Conservation (phyloP, 2,113 vertebrate genomes). For the Rhodinocichla rosea region DNA sequence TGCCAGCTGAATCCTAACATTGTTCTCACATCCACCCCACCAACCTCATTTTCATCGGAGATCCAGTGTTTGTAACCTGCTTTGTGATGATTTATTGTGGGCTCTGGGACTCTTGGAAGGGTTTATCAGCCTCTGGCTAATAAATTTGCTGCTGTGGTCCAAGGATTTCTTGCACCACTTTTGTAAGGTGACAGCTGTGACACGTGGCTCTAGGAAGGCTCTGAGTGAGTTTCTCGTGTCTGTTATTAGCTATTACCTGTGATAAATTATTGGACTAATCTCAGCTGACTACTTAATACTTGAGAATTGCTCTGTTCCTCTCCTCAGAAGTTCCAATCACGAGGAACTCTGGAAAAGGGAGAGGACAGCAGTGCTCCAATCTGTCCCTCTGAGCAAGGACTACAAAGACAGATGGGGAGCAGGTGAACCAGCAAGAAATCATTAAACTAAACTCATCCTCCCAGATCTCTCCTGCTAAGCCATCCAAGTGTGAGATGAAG, state of each 20-base stretch:
- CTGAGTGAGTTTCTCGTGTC: neutral
- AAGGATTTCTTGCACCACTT: neutral
- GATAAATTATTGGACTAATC: conserved; percentile 40
- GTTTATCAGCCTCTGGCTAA: conserved; percentile 34
- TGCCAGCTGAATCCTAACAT: neutral
- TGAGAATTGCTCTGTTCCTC: neutral
- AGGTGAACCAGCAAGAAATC: conserved; percentile 59
- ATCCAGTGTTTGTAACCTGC: neutral
- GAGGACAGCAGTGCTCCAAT: conserved; percentile 9
- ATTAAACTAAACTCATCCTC: conserved; percentile 55
- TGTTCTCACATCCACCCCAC: neutral
- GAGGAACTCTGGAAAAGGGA: neutral
- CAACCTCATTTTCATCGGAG: neutral
- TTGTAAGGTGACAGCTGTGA: neutral
- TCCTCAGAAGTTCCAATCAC: conserved; percentile 12
- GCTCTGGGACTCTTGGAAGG: neutral
- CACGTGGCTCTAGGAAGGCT: neutral
- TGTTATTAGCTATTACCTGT: conserved; percentile 44
- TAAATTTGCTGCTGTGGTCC: neutral
- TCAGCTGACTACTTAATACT: conserved; percentile 32
- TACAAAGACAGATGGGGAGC: conserved; percentile 62
- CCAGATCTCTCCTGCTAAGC: conserved; percentile 20
- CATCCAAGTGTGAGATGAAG: conserved; percentile 37
- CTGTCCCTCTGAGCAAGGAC: conserved; percentile 41
- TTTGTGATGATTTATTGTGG: conserved; percentile 8